phyloP scores from a whole-genome alignment of 1,140 invertebrate genomes.

The Sycobia sp. region DNA sequence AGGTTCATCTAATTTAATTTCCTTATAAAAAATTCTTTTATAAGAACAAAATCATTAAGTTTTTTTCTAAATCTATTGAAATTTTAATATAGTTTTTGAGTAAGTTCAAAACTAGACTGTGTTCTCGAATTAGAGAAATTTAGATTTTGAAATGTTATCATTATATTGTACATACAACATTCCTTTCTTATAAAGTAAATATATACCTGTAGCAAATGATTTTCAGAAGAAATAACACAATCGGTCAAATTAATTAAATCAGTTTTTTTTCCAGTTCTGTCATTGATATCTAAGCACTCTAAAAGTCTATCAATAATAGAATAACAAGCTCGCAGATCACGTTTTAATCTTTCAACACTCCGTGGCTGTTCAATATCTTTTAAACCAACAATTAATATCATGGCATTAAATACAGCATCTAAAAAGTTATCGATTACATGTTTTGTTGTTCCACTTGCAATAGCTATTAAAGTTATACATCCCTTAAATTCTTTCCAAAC shows the following conservation, averaged over 20 bases:
- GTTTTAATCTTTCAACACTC: conserved; percentile 80
- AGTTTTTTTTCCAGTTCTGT: conserved; percentile 64
- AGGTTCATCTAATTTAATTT: no score
- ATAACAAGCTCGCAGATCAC: conserved; percentile 77
- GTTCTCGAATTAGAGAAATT: no score
- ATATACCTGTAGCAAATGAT: conserved; percentile 76
- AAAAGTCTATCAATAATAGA: conserved; percentile 75
- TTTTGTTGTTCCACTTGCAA: conserved; percentile 69
- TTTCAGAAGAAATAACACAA: conserved; percentile 72
- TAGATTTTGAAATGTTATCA: no score
- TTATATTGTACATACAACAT: no score
- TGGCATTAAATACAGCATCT: conserved; percentile 73
- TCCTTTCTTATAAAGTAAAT: no score
- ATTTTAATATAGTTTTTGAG: conserved; percentile 9
- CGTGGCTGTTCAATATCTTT: conserved; percentile 76
- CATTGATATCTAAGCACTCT: conserved; percentile 72
- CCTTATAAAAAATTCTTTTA: background rate
- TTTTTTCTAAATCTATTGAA: background rate
- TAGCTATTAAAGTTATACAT: conserved; percentile 69
- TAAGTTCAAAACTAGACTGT: background rate
- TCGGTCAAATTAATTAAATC: conserved; percentile 70
- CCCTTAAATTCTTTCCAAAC: conserved; percentile 78
- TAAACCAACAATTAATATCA: conserved; percentile 78
- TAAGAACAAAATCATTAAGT: background rate
- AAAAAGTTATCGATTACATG: conserved; percentile 69